Conservation (phyloP, 2,888 invertebrate genomes). For the Blastobasis lacticolella region DNA sequence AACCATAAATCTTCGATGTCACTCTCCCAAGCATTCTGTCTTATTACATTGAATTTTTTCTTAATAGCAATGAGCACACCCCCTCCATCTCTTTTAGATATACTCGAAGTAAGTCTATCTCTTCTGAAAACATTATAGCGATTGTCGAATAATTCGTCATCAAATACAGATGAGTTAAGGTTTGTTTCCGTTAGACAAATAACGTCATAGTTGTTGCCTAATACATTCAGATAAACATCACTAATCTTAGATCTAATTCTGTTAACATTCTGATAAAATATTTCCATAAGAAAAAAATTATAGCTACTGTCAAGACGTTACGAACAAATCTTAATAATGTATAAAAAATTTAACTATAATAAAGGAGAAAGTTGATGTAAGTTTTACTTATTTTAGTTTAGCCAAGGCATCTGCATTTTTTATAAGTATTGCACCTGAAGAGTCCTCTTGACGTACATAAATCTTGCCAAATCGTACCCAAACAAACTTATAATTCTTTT, state of each 20-base stretch:
- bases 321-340: not conserved
- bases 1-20: conserved; percentile 15
- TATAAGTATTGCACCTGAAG: not conserved
- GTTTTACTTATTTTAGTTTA: not conserved
- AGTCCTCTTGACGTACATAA: conserved; percentile 2
- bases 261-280: conserved; percentile 7
- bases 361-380: not conserved
- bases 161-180: conserved; percentile 4
- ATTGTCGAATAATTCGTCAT: conserved; percentile 2
- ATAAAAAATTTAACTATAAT: not conserved
- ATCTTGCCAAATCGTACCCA: conserved; percentile 5
- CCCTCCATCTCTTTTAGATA: conserved; percentile 4
- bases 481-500: conserved; percentile 3
- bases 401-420: not conserved
- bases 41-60: conserved; percentile 7
- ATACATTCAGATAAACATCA: conserved; percentile 2
- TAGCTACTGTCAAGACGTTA: not conserved
- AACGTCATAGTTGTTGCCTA: conserved; percentile 2
- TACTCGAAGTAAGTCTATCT: not conserved
- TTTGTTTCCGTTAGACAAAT: conserved; percentile 6
- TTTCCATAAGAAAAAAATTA: not conserved
- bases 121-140: conserved; percentile 2
- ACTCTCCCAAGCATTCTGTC: conserved; percentile 11
- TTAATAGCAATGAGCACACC: conserved; percentile 13
- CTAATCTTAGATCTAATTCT: conserved; percentile 4